Conservation (phyloP, 2,888 invertebrate genomes). For the Allygus modestus region DNA sequence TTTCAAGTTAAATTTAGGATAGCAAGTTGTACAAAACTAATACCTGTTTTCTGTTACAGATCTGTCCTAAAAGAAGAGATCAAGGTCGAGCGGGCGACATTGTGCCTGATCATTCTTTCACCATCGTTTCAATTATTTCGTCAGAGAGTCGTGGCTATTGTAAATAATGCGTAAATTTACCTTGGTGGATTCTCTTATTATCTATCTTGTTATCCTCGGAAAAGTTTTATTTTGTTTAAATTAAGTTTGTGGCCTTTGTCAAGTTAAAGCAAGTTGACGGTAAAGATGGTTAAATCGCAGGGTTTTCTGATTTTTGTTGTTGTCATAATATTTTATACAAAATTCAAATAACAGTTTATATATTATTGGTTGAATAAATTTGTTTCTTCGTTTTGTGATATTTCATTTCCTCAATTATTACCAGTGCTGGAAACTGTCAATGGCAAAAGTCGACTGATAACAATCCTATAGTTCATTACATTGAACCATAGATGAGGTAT, state of each 20-base stretch:
- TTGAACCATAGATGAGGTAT: too few relatives aligned
- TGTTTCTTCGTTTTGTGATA: constrained; percentile 8
- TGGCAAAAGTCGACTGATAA: too few relatives aligned
- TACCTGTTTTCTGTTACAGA: constrained; percentile 59
- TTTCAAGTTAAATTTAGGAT: too few relatives aligned
- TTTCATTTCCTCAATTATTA: constrained; percentile 27
- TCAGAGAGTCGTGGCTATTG: constrained; percentile 61
- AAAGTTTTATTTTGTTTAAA: not conserved
- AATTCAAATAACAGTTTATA: not conserved
- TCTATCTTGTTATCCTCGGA: constrained; percentile 5
- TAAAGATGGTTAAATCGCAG: not conserved
- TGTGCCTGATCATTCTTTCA: constrained; percentile 60
- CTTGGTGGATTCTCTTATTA: constrained; percentile 46
- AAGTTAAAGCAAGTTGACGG: not conserved
- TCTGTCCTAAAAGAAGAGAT: constrained; percentile 56
- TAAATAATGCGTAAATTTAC: constrained; percentile 54
- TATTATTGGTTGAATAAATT: constrained; percentile 22
- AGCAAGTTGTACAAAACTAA: too few relatives aligned
- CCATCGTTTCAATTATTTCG: constrained; percentile 56
- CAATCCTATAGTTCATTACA: too few relatives aligned
- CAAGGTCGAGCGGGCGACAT: constrained; percentile 7
- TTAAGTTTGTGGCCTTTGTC: not conserved
- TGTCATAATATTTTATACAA: not conserved
- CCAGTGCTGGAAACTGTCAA: too few relatives aligned
- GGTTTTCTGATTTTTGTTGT: not conserved